Conservation (phyloP, 2,797 vertebrate genomes). For the Onychomys arenicola region DNA sequence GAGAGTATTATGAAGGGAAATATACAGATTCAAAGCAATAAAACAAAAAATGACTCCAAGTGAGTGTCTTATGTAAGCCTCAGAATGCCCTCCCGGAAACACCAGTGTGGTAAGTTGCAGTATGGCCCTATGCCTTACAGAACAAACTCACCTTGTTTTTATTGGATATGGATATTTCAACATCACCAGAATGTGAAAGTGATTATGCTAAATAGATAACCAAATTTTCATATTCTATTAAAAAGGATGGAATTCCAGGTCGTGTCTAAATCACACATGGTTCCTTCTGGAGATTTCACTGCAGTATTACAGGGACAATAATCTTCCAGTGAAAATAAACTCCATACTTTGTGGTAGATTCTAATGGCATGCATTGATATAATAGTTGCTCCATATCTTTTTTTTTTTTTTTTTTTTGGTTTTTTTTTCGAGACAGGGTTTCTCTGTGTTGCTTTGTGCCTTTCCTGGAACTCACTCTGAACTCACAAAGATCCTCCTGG, state of each 20-base stretch:
- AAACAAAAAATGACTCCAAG: not conserved
- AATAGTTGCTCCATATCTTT: not conserved
- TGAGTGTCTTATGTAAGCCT: not conserved
- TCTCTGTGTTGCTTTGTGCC: no score
- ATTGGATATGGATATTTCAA: not conserved
- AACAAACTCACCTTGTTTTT: not conserved
- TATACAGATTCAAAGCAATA: not conserved
- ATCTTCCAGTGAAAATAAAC: not conserved
- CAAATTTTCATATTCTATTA: not conserved
- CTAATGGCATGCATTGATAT: not conserved
- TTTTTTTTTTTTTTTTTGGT: no score
- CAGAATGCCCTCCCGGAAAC: not conserved
- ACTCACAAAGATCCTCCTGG: no score
- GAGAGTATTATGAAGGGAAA: not conserved
- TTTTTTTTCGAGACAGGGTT: no score
- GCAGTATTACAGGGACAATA: not conserved
- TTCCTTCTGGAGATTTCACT: not conserved
- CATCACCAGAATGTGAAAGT: not conserved
- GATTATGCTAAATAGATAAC: not conserved
- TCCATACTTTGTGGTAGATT: not conserved
- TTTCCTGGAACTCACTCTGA: no score
- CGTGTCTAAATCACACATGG: not conserved
- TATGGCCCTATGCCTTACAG: not conserved
- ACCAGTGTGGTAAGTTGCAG: not conserved
- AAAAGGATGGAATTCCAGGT: not conserved